Evolutionary conservation across 2,888 invertebrate species (phyloP), one percentile per base, ranked within the genome.

Genomic region (Drosophila atroscutellata): DNA sequence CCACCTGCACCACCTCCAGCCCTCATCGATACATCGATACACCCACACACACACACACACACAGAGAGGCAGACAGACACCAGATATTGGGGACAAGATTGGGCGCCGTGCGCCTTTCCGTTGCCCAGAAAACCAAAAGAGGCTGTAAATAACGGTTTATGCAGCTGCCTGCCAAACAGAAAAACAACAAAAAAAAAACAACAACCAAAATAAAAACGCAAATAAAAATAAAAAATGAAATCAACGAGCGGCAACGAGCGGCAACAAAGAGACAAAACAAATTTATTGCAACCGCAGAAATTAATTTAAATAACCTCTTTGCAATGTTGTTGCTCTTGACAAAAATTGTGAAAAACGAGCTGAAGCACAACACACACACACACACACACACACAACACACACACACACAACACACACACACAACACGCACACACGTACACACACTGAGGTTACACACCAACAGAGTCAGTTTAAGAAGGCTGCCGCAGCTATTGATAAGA

Each of bases 251-350:
- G 26, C 39, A 50, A 49, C 52, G 20, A n/a, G 57, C 54, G 54
- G 26, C 61, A 72, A 58, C 65, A 75, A 67, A 70, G 72, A 77
- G 68, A 72, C 66, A 75, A 81, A 71, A 76, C 66, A 71, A 85
- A 83, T 86, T 86, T 83, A 83, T 83, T 83, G 86, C 86, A 85
- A 80, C 86, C 86, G 86, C 83, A 83, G 81, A 83, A 83, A 83
- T 83, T 83, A 83, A 83, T 86, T 83, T 86, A 83, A 83, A 86
- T 75, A 86, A 83, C 86, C 83, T 83, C 72, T 80, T 86, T 73
- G 81, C 60, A 75, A 55, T 36, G 55, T 59, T 57, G 59, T 39
- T 61, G 52, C 66, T 57, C 65, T 83, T 75, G 80, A 80, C 80
- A 83, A 83, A 83, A 72, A 66, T 66, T 80, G 83, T 70, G 60